Evolutionary conservation across 2,888 invertebrate genomes (phyloP), one percentile per base, ranked within the genome.

Genomic region (Idaea dimidiata): DNA sequence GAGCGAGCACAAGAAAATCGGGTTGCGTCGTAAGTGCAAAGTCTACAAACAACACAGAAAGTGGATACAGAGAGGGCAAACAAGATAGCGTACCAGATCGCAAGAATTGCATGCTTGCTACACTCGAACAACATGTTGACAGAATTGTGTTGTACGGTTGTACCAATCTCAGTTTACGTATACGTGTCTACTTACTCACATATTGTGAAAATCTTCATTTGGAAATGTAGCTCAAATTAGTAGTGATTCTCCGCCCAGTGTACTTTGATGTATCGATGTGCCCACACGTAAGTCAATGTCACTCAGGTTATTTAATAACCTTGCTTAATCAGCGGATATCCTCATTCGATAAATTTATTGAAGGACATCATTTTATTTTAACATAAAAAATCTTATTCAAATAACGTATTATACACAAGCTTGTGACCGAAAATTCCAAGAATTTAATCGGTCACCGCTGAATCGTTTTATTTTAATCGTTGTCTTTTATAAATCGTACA

Each of bases 11-110:
- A 72, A 65, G 66, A 69, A 63, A 66, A 66, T 62, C 69, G 66
- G 59, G 62, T 63, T 58, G 59, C 62, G 57, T 59, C 53, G 66
- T 65, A 64, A 73, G 71, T 67, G 71, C 63, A 69, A 68, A 62
- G 69, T 70, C 70, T 65, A 71, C 70, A 69, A 69, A 70, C 68
- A 68, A 59, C 70, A 67, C 69, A 57, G 67, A 69, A 72, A 71
- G 66, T 71, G 68, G 68, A 70, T 70, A 63, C 65, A 61, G 65
- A 68, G 66, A 69, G 70, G 66, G 66, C 67, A 73, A 71, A 72
- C 71, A 72, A 67, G 70, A 66, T 62, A 63, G 62, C 68, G 65
- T 67, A 72, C 66, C 65, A 67, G 63, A 64, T 68, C 61, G 67
- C 66, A 66, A 68, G 69, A 71, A 66, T 70, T 61, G 65, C 65